phyloP scores from a whole-genome alignment of 1,140 invertebrate genomes.

The Drosophila tsacasi region DNA sequence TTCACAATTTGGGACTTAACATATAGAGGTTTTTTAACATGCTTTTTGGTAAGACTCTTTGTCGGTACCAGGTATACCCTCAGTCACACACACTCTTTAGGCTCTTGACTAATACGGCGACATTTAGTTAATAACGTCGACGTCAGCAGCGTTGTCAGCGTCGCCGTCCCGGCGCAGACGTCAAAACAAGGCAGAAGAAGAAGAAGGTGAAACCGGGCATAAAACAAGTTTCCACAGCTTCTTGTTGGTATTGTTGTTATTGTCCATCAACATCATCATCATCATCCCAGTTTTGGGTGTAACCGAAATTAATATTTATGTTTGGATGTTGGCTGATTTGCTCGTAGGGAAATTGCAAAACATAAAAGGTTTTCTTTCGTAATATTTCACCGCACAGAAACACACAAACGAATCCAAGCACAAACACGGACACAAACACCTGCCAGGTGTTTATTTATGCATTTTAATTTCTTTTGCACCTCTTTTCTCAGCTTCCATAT shows the following conservation, averaged over 20 bases:
- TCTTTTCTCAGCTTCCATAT: constrained; percentile 42
- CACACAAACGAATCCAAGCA: not conserved
- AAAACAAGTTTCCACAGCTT: constrained; percentile 37
- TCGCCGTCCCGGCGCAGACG: constrained; percentile 60
- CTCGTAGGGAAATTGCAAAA: constrained; percentile 49
- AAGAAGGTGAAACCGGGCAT: constrained; percentile 30
- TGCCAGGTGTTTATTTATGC: constrained; percentile 54
- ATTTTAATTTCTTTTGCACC: constrained; percentile 51
- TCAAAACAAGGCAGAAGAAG: constrained; percentile 49
- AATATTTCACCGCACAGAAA: constrained; percentile 35
- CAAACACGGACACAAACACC: constrained; percentile 33
- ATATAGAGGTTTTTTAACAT: not conserved
- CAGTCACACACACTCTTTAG: constrained; percentile 25
- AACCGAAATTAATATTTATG: constrained; percentile 55
- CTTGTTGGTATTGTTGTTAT: constrained; percentile 29
- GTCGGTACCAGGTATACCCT: not conserved
- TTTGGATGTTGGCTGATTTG: constrained; percentile 27
- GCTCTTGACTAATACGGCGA: constrained; percentile 30
- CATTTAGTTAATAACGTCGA: constrained; percentile 33
- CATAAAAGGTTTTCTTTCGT: constrained; percentile 52
- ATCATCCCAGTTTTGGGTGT: constrained; percentile 41
- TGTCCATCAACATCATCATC: constrained; percentile 32
- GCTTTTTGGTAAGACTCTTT: constrained; percentile 2
- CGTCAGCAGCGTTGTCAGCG: constrained; percentile 32
- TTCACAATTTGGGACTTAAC: not conserved